Conservation (phyloP, 2,797 vertebrate genomes). For the Enteromius viviparus region DNA sequence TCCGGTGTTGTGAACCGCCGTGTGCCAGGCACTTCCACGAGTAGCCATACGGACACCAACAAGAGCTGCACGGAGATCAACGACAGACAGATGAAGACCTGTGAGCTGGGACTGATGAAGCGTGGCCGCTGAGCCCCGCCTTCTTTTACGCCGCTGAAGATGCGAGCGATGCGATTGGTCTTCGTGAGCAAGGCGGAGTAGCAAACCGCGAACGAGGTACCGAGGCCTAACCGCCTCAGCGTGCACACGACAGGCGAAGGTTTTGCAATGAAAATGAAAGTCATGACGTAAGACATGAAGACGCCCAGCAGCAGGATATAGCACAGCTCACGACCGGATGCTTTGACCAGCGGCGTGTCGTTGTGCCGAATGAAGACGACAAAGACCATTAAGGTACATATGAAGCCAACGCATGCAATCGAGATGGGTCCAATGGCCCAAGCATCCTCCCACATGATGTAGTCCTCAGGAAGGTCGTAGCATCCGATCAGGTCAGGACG, state of each 20-base stretch:
- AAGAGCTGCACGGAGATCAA: conserved; percentile 94
- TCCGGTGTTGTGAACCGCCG: conserved; percentile 91
- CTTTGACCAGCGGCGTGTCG: conserved; percentile 94
- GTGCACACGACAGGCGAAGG: conserved; percentile 94
- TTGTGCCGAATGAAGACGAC: conserved; percentile 94
- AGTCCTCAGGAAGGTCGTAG: conserved; percentile 96
- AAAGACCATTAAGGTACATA: conserved; percentile 90
- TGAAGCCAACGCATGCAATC: conserved; percentile 93
- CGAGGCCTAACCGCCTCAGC: conserved; percentile 89
- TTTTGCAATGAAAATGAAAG: conserved; percentile 98
- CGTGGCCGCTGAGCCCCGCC: conserved; percentile 87
- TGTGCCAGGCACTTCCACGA: conserved; percentile 93
- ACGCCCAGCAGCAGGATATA: conserved; percentile 95
- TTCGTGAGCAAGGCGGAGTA: conserved; percentile 97
- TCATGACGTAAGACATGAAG: conserved; percentile 95
- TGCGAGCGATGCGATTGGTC: conserved; percentile 97
- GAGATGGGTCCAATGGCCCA: conserved; percentile 97
- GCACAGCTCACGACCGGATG: conserved; percentile 94
- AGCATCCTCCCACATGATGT: conserved; percentile 97
- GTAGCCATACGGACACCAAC: conserved; percentile 92
- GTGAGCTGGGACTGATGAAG: conserved; percentile 97
- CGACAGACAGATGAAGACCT: conserved; percentile 96
- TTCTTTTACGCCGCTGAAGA: conserved; percentile 95
- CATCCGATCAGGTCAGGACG: conserved; percentile 88
- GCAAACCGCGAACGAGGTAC: conserved; percentile 96